Conservation (phyloP, 2,113 vertebrate genomes). For the Rhynchopsitta pachyrhyncha region DNA sequence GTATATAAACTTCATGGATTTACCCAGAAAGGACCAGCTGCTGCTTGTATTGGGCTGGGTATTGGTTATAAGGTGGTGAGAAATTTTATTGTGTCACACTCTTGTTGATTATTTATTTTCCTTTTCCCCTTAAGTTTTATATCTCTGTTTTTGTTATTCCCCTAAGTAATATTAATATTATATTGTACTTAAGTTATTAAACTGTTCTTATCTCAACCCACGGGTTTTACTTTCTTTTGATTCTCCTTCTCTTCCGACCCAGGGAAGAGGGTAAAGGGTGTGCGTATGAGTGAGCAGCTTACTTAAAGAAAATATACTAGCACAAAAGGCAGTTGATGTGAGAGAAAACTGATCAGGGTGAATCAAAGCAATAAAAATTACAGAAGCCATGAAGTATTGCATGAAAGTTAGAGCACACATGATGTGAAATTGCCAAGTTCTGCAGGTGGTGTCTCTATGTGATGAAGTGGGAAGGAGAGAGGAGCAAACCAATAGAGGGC, state of each 20-base stretch:
- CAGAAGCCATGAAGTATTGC: neutral
- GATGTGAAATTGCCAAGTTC: neutral
- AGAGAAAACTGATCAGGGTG: neutral
- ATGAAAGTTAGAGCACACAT: neutral
- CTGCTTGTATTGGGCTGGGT: neutral
- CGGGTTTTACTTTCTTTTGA: neutral
- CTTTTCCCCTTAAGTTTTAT: neutral
- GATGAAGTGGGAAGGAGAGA: neutral
- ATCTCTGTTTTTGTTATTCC: neutral
- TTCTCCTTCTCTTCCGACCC: neutral
- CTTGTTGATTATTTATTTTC: neutral
- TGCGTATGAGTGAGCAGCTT: neutral
- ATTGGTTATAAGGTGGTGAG: neutral
- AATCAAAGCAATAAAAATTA: neutral
- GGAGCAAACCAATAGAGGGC: neutral
- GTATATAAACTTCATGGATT: neutral
- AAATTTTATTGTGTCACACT: neutral
- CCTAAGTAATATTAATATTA: neutral
- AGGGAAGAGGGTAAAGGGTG: neutral
- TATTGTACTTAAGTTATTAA: neutral
- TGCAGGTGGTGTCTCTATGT: neutral
- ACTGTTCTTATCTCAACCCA: neutral
- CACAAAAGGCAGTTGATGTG: neutral
- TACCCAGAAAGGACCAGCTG: neutral
- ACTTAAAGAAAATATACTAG: neutral